phyloP scores from a whole-genome alignment of 1,140 invertebrate species.

The Pinna nobilis region DNA sequence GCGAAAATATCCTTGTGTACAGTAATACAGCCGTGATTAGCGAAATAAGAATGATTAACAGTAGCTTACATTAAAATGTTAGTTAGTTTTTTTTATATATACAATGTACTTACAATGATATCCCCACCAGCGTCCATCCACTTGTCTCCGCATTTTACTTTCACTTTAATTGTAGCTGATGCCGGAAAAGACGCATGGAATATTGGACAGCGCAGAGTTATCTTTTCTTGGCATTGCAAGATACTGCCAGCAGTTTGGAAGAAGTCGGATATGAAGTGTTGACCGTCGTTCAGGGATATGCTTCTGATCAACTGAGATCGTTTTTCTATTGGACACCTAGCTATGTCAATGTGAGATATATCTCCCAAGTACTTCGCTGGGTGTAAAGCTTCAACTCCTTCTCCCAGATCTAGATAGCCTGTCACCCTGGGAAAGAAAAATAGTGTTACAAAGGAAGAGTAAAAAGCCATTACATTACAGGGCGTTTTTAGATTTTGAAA shows the following conservation, averaged over 20 bases:
- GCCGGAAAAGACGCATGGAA: conserved; percentile 39
- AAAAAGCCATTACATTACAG: too few species aligned
- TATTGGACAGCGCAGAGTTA: conserved; percentile 44
- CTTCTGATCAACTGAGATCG: conserved; percentile 34
- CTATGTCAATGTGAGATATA: conserved; percentile 46
- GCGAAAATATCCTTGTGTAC: too few species aligned
- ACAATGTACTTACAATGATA: conserved; percentile 40
- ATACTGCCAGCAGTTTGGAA: conserved; percentile 40
- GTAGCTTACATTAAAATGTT: too few species aligned
- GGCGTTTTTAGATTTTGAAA: too few species aligned
- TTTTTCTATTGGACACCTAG: conserved; percentile 49
- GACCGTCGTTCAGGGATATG: conserved; percentile 46
- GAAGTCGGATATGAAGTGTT: conserved; percentile 45
- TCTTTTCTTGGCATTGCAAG: conserved; percentile 48
- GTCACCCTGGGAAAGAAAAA: conserved; percentile 33
- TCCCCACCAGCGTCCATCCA: conserved; percentile 46
- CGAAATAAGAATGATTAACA: too few species aligned
- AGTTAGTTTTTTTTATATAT: too few species aligned
- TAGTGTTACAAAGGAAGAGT: too few species aligned
- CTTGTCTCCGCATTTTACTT: conserved; percentile 49
- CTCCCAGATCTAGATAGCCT: conserved; percentile 46
- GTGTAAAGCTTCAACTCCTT: conserved; percentile 39
- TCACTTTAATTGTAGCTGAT: conserved; percentile 45
- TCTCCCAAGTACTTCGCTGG: conserved; percentile 44
- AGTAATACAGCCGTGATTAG: too few species aligned